Evolutionary conservation across 2,888 invertebrate species (phyloP), one percentile per base, ranked within the genome.

Genomic region (Eupeodes latifasciatus): DNA sequence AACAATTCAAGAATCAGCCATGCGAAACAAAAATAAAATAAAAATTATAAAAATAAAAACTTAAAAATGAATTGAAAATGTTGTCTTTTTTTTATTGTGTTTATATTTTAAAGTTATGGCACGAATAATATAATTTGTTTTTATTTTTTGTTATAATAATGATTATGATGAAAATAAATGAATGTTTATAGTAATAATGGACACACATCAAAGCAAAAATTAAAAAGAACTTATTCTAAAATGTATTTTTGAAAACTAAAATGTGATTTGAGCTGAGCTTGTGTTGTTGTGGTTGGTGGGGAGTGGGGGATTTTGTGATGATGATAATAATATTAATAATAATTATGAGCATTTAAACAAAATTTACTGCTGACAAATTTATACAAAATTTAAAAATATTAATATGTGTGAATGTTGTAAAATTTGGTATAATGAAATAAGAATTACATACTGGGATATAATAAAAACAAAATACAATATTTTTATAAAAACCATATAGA

Each of bases 361-460:
- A 40, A 53, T 71, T 72, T 36, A 61, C 47, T 40, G 40, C 27
- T 66, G 57, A 82, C 19, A 75, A 76, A 71, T 81, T 72, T 79
- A 79, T 66, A 66, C 47, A 47, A 47, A 71, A 47, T 40, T 62
- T 16, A 27, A 62, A 44, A 62, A 27, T 27, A 27, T 40, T 40
- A 9, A 7, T 40, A 40, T 40, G 87, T 86, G 86, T 75, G 86
- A 79, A 76, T 57, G 74, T 69, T 61, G 64, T 66, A 51, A 66
- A 64, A 27, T 27, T 27, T 27, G 27, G 57, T 66, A 76, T 61
- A 76, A 49, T 11, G 61, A 79, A 62, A 67, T 57, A 49, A 77
- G 44, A 83, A 86, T 74, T 83, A 89, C 88, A 88, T 88, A 88
- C 88, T 88, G 88, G 88, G 88, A 88, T 88, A 88, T 88, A 88